Evolutionary conservation across 1,140 invertebrate species (phyloP), one percentile per base, ranked within the genome.

Genomic region (Zaprionus inermis): DNA sequence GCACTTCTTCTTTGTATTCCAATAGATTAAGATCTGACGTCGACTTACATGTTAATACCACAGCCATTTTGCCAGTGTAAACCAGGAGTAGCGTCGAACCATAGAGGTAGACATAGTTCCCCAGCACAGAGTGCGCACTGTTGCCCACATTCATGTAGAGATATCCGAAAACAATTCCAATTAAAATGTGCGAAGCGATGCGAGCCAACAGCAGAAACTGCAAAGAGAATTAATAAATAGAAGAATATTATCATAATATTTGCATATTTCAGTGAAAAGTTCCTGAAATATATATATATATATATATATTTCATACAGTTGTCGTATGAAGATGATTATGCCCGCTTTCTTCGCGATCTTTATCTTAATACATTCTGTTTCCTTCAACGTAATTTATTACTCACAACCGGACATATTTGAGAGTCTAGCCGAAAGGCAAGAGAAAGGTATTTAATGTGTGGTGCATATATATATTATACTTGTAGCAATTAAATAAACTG

Each of bases 51-150:
- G 97, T 97, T 72, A 98, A 93, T 49, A 97, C 97, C n/a, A 98
- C 98, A 4, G 97, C 97, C 97, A 98, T 98, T 93, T 98, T 97
- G 56, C 97, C 97, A 10, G 97, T 98, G 86, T 98, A 98, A 71
- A 98, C 97, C 16, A 98, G 94, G 63, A 99, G 95, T 51, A 99
- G 92, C 83, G 98, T 95, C 14, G 96, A 96, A 73, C 98, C 98
- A 91, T 98, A 99, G 1, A 99, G 92, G 81, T 97, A 98, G 3
- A 97, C 97, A 78, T 97, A 97, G 93, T 99, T 99, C 64, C 97
- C 97, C 52, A 98, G 94, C 18, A 97, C 96, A 52, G 96, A 96
- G 76, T 95, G 95, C 0, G 97, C 97, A 83, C 97, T 95, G 73
- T 96, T 95, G 14, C 98, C 98, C 32, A 98, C 98, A 73, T 96